Base-by-base conservation (phyloP, 1,140 invertebrate genomes). In the Monomorium pharaonis region DNA sequence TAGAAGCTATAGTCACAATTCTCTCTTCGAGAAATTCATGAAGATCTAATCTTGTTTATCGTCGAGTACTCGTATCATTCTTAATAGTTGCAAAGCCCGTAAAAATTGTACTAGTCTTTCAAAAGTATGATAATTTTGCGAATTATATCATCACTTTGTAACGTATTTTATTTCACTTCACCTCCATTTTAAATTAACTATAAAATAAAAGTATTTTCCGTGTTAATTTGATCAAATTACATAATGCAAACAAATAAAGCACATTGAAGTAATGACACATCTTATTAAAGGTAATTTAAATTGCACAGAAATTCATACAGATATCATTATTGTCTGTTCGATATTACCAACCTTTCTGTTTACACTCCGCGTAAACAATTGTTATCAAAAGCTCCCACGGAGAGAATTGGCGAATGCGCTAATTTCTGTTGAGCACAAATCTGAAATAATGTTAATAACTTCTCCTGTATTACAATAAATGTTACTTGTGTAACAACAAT, bases 201-300 rank as follows among this genome's bases (percentile, higher is more conserved):
- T 18, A 58, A 27, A 18, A 70, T 5, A 24, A n/a, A 21, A 33
- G 12, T 78, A 9, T 27, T 54, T n/a, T 24, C 1, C n/a, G 4
- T 56, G 6, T 56, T 30, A 74, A 75, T 63, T 78, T 37, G 70
- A 83, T 86, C n/a, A 54, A 86, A 86, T 89, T 74, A 67, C 67
- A 69, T 58, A 30, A 70, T 42, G 76, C 21, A 33, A 60, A 67
- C 65, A 72, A 69, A 24, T 5, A 54, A 60, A 56, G 56, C 4
- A 12, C 6, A 42, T 60, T 49, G 4, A 16, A 2, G 10, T 16
- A 30, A 60, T 80, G 62, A 89, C 62, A 58, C n/a, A 88, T 37
- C 10, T 85, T 47, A 65, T 33, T 67, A 63, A 78, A 1, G 10
- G 2, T 65, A 33, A 44, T 85, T 80, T 44, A 65, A 44, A 33